phyloP scores from a whole-genome alignment of 2,888 invertebrate species.

The Polymixis flavicincta region DNA sequence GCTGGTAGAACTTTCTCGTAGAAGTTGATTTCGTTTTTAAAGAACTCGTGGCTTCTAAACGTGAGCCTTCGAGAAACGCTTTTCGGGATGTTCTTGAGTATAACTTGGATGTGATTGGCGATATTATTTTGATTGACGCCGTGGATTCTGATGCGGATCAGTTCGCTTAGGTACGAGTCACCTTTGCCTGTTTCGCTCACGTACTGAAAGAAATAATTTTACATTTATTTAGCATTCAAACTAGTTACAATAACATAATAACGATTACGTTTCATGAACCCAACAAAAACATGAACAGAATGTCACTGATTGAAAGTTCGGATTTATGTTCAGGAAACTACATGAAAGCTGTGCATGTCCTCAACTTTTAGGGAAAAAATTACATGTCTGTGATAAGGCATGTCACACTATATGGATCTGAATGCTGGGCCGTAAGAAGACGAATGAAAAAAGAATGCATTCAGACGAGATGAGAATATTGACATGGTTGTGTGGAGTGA shows the following conservation, averaged over 20 bases:
- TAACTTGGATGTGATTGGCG: constrained; percentile 85
- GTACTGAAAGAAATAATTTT: constrained; percentile 75
- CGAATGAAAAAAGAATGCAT: neutral
- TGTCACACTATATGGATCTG: neutral
- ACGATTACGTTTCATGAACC: neutral
- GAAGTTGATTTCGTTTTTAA: constrained; percentile 93
- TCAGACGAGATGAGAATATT: neutral
- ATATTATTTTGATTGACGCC: constrained; percentile 79
- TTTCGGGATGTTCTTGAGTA: constrained; percentile 93
- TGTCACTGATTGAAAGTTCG: neutral
- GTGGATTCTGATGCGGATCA: constrained; percentile 91
- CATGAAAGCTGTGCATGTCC: neutral
- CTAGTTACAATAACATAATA: neutral
- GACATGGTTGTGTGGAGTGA: neutral
- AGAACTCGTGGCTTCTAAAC: constrained; percentile 92
- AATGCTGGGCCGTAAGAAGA: neutral
- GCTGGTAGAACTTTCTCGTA: constrained; percentile 89
- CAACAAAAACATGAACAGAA: neutral
- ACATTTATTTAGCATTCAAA: constrained; percentile 4
- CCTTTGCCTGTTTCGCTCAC: constrained; percentile 90
- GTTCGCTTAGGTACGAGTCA: constrained; percentile 93
- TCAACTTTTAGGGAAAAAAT: neutral
- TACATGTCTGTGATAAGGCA: neutral
- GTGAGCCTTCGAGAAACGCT: constrained; percentile 92
- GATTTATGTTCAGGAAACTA: neutral